These are phyloP conservation scores for Scaptomyza pallida DNA, from an alignment of 1,140 invertebrate genomes.

Conservation along the genomic window DNA sequence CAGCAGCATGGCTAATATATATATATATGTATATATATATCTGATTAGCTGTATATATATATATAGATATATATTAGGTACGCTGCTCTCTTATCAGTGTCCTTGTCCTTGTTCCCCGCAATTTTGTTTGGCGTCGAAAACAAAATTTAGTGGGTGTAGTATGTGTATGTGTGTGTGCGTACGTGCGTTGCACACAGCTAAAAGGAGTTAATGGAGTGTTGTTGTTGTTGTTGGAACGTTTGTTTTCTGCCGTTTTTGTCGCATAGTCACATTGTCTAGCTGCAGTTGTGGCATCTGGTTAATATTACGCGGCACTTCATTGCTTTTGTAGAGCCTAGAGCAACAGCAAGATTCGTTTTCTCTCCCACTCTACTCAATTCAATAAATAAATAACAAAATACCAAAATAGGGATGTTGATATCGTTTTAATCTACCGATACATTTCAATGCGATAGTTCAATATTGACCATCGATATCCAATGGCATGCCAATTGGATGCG, in stretches of 20 bases:
- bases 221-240: conserved; percentile 14
- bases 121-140: background rate
- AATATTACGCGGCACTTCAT: conserved; percentile 31
- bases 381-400: conserved; percentile 56
- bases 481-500: background rate
- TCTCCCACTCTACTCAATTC: conserved; percentile 1
- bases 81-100: background rate
- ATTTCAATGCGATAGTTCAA: conserved; percentile 4
- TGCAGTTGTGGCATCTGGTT: conserved; percentile 9
- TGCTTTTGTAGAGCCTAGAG: conserved; percentile 1
- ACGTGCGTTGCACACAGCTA: conserved; percentile 16
- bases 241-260: conserved; percentile 28
- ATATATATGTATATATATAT: too few relatives aligned
- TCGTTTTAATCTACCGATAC: conserved; percentile 28
- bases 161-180: conserved; percentile 9
- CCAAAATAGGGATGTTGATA: conserved; percentile 32
- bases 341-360: conserved; percentile 3
- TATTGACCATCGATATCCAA: background rate
- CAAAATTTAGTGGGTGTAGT: background rate
- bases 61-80: background rate
- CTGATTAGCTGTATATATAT: too few relatives aligned
- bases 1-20: conserved; percentile 63
- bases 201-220: conserved; percentile 20
- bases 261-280: conserved; percentile 48
- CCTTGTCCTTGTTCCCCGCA: conserved; percentile 6